phyloP scores from a whole-genome alignment of 2,113 vertebrate genomes.

The Ursus arctos region DNA sequence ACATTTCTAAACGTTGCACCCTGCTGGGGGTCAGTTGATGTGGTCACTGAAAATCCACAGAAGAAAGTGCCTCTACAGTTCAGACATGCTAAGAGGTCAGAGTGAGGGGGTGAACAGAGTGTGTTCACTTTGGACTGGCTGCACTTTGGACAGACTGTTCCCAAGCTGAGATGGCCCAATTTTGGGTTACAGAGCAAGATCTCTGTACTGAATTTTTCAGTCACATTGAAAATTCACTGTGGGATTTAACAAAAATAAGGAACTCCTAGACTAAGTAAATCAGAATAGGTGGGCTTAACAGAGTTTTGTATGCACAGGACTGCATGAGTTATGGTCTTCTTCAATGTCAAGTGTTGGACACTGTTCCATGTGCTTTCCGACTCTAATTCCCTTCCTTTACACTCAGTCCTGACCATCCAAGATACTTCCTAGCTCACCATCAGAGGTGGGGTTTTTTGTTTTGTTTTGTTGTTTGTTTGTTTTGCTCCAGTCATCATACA shows the following conservation, averaged over 20 bases:
- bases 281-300: not conserved
- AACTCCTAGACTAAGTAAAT: slow-evolving; percentile 23
- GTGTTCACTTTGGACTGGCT: not conserved
- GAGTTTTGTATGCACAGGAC: not conserved
- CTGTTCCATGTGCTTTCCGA: not conserved
- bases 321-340: not conserved
- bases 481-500: not conserved
- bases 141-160: not conserved
- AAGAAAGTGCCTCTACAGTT: not conserved
- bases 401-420: not conserved
- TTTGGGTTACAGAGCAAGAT: not conserved
- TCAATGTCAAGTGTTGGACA: not conserved
- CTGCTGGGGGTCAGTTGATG: not conserved
- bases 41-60: slow-evolving; percentile 3
- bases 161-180: not conserved
- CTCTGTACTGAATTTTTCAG: not conserved
- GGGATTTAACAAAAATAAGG: slow-evolving; percentile 46
- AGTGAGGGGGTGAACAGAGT: not conserved
- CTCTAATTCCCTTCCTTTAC: not conserved
- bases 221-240: not conserved
- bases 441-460: not conserved
- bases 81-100: not conserved
- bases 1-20: not conserved
- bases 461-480: not conserved
- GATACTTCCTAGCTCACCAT: not conserved